Base-by-base conservation (phyloP, 1,140 invertebrate genomes). In the Orussus abietinus region DNA sequence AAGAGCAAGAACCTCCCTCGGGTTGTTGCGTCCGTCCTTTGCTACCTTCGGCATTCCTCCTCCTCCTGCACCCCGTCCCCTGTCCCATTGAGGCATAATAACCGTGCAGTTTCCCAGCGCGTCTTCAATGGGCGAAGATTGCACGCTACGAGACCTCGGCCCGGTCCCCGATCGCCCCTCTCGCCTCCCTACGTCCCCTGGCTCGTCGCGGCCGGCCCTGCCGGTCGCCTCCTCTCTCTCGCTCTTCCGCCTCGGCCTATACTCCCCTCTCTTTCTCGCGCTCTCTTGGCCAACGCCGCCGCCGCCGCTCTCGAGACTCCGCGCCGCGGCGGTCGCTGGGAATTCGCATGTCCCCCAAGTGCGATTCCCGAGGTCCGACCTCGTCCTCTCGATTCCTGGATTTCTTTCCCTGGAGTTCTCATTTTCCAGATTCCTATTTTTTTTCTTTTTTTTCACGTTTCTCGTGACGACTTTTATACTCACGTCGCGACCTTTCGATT, bases 121-220 rank as follows among this genome's bases (percentile, higher is more conserved):
- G 61, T 68, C 64, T 69, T 72, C 67, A 72, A 72, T 72, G 66
- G 64, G 47, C 55, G 56, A 69, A 72, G 67, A 72, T 72, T 72
- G 67, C 66, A 72, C 53, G 66, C 63, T 69, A 63, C 59, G 43
- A 66, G 62, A 59, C 59, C 59, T 63, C 60, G 42, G 53, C 52
- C 55, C 57, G 59, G 61, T 68, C 57, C 59, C 61, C 47, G 39
- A n/a, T 49, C 49, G 47, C 55, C 49, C 36, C 47, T 52, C 44
- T 42, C 44, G 21, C 51, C 13, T 14, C 25, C 5, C 21, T 11
- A 12, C 17, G 10, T 11, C n/a, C 7, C 15, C 34, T 18, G n/a
- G 14, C 11, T 37, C 17, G 18, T 22, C 18, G 10, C 34, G 18
- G n/a, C 13, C 25, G n/a, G 10, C 14, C 21, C 35, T 28, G 5